phyloP scores from a whole-genome alignment of 2,113 vertebrate species.

The Galemys pyrenaicus region DNA sequence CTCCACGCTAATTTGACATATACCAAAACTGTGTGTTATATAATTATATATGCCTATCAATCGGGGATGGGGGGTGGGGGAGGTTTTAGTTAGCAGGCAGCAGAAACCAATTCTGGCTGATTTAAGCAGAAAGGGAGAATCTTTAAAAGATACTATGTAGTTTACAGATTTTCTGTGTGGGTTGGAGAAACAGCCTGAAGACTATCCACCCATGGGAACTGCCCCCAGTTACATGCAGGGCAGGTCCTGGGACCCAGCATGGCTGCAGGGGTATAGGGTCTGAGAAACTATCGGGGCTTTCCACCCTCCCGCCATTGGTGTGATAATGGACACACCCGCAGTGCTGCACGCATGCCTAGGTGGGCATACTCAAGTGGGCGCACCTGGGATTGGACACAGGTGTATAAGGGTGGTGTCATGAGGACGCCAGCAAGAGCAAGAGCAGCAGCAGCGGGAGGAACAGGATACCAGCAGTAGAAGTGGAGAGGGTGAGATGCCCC shows the following conservation, averaged over 20 bases:
- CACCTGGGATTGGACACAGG: too few relatives aligned
- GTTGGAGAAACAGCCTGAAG: background rate
- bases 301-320: too few relatives aligned
- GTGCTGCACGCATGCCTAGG: too few relatives aligned
- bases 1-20: conserved; percentile 14
- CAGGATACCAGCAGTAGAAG: too few relatives aligned
- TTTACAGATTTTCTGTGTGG: background rate
- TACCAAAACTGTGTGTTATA: background rate
- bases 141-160: background rate
- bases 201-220: background rate
- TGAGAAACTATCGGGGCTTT: too few relatives aligned
- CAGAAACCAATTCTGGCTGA: conserved; percentile 15
- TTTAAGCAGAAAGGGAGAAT: conserved; percentile 11
- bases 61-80: too few relatives aligned
- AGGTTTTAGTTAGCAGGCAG: conserved; percentile 32
- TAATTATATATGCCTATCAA: background rate
- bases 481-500: too few relatives aligned
- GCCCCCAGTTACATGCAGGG: background rate
- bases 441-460: too few relatives aligned
- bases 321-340: too few relatives aligned
- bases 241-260: background rate
- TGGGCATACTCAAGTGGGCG: too few relatives aligned
- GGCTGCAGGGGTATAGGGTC: accelerated
- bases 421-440: too few relatives aligned
- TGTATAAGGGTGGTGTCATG: too few relatives aligned